Percentiles rank a stretch among this genome's conserved stretches.
Evolutionary conservation across 2,113 vertebrate genomes (phyloP).

Genomic region (Pseudopipra pipra): DNA sequence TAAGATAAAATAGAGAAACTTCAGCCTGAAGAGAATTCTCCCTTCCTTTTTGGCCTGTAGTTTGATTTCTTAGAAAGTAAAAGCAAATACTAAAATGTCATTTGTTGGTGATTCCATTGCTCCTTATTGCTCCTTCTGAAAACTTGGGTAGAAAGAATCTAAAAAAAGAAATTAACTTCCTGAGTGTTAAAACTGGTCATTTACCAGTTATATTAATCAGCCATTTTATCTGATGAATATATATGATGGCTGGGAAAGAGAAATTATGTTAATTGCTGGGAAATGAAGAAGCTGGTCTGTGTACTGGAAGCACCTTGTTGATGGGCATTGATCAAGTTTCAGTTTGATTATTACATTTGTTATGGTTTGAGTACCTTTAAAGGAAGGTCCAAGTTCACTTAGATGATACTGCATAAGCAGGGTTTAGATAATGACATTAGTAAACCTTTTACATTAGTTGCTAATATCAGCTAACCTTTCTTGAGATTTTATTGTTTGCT

Average conservation of each 20-base stretch:
- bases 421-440: not conserved
- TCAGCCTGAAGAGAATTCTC: not conserved
- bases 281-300: not conserved
- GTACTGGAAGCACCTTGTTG: not conserved
- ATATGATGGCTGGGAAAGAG: not conserved
- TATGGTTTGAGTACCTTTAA: not conserved
- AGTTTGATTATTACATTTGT: not conserved
- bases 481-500: not conserved
- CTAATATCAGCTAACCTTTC: not conserved
- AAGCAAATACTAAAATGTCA: fast-evolving
- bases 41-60: not conserved
- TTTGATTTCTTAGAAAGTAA: not conserved
- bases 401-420: not conserved
- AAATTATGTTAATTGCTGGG: not conserved
- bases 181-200: not conserved
- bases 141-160: not conserved
- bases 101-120: not conserved
- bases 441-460: not conserved
- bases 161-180: not conserved
- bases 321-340: not conserved
- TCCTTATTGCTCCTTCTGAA: not conserved
- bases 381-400: not conserved
- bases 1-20: not conserved
- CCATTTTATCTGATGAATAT: not conserved
- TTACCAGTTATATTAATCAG: not conserved